phyloP scores from a whole-genome alignment of 2,113 vertebrate species.

The Ophthalmolycus amberensis region DNA sequence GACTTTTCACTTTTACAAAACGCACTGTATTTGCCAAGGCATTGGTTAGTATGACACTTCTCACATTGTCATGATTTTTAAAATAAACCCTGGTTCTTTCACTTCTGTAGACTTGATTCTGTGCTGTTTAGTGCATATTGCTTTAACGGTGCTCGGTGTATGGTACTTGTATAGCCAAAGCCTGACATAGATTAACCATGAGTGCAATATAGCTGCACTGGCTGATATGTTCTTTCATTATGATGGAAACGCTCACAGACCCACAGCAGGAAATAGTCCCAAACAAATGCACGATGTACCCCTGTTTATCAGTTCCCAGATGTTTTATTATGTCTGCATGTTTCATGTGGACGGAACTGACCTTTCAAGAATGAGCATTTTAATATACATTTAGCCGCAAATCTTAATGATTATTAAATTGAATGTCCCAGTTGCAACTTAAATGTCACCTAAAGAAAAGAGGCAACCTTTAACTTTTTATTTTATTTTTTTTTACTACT shows the following conservation, averaged over 20 bases:
- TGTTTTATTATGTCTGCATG: neutral
- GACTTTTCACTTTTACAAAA: slow-evolving; percentile 31
- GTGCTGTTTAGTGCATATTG: slow-evolving; percentile 2
- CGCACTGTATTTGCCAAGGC: slow-evolving; percentile 35
- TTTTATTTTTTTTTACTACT: neutral
- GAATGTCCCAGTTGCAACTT: neutral
- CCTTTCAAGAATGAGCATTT: neutral
- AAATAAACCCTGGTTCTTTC: slow-evolving; percentile 72
- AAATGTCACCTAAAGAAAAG: neutral
- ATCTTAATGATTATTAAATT: neutral
- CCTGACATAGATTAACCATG: neutral
- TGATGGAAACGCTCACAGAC: neutral
- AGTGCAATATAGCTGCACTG: neutral
- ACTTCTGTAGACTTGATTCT: slow-evolving; percentile 37
- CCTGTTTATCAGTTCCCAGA: neutral
- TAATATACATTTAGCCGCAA: neutral
- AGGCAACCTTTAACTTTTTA: no score
- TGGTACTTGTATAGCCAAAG: neutral
- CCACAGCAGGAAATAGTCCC: neutral
- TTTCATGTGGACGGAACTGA: neutral
- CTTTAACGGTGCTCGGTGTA: neutral
- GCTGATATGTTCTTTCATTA: neutral
- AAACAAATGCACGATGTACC: neutral
- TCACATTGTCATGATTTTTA: slow-evolving; percentile 38
- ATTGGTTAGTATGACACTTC: slow-evolving; percentile 2